A percentile compares a stretch with the other conserved stretches of the same genome.
phyloP scores from a whole-genome alignment of 2,888 invertebrate genomes.

The Allygus modestus region DNA sequence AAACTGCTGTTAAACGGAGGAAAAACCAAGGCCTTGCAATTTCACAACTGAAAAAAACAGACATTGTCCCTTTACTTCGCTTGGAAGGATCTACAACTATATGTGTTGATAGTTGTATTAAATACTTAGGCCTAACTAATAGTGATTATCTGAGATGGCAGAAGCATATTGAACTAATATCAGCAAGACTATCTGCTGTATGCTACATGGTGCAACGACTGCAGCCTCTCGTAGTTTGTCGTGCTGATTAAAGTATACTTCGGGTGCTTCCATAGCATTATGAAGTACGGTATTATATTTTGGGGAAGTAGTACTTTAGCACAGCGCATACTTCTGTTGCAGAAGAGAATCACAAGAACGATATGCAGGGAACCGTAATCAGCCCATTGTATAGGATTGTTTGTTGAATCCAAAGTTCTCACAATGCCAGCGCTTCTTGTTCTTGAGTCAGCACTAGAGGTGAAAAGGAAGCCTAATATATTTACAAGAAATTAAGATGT shows the following conservation, averaged over 20 bases:
- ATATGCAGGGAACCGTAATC: background rate
- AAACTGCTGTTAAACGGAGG: conserved; percentile 1
- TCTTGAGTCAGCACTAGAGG: background rate
- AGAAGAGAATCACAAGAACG: background rate
- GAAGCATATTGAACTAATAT: conserved; percentile 14
- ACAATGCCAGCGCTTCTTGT: background rate
- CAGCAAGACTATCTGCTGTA: conserved; percentile 8
- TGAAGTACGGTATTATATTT: conserved; percentile 25
- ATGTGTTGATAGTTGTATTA: background rate
- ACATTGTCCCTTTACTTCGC: background rate
- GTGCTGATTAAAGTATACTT: conserved; percentile 2
- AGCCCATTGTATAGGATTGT: background rate
- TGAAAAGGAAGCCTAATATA: background rate
- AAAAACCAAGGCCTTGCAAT: background rate
- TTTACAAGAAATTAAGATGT: background rate
- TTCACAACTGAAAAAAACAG: background rate
- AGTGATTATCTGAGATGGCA: background rate
- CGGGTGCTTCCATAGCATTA: conserved; percentile 38
- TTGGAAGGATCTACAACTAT: background rate
- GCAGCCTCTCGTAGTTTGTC: background rate
- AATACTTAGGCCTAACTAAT: conserved; percentile 14
- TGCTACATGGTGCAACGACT: conserved; percentile 21
- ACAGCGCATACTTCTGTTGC: conserved; percentile 24
- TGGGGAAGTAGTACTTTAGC: background rate
- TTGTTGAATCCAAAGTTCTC: background rate